These are phyloP conservation scores for Calliphora vicina DNA, from an alignment of 1,140 invertebrate species.

Conservation along the genomic window DNA sequence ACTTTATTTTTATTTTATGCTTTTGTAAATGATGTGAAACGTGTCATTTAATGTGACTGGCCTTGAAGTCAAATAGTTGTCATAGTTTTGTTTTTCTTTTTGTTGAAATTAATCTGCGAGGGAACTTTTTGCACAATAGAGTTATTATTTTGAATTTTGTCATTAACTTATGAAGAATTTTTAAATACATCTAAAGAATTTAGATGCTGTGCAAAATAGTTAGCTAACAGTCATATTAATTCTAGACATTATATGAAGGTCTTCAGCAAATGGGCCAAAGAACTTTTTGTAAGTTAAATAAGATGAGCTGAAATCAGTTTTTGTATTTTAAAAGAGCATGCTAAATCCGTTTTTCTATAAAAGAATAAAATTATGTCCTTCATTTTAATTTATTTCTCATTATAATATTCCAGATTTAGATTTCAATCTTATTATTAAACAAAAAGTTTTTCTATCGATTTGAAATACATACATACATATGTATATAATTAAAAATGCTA, in stretches of 20 bases:
- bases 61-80: background rate
- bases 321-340: no score
- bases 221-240: background rate
- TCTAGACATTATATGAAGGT: background rate
- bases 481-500: no score
- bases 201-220: background rate
- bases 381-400: no score
- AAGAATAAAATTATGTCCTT: no score
- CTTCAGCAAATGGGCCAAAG: background rate
- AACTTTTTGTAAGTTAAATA: background rate
- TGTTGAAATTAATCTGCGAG: background rate
- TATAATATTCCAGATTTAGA: no score
- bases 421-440: no score
- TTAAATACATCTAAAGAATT: background rate
- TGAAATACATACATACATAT: no score
- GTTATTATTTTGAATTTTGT: background rate
- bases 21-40: background rate
- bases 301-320: no score
- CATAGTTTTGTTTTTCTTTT: background rate
- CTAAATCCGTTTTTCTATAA: no score
- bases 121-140: background rate
- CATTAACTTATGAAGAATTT: background rate
- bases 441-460: no score
- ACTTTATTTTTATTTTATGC: no score
- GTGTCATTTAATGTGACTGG: background rate